phyloP scores from a whole-genome alignment of 2,113 vertebrate species.

The Calonectris borealis region DNA sequence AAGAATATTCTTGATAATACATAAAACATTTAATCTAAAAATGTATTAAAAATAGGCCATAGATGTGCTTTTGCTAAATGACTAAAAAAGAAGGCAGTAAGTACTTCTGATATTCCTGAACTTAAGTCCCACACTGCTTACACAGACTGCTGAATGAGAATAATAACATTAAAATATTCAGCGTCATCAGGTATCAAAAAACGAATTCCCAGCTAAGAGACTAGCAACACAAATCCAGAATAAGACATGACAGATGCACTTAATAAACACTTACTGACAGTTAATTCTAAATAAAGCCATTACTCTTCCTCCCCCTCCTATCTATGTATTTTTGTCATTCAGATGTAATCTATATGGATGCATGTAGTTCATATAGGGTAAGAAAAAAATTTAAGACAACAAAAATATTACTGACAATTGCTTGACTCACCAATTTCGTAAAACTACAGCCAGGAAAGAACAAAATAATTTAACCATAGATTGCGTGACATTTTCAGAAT shows the following conservation, averaged over 20 bases:
- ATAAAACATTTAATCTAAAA: background rate
- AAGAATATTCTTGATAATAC: background rate
- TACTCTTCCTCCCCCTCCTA: background rate
- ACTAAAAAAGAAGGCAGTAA: background rate
- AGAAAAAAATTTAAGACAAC: background rate
- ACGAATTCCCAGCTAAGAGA: background rate
- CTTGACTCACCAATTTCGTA: background rate
- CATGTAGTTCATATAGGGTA: background rate
- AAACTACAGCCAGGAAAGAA: conserved; percentile 8
- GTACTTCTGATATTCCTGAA: background rate
- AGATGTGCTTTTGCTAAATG: background rate
- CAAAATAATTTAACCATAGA: background rate
- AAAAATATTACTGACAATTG: conserved; percentile 15
- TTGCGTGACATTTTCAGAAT: background rate
- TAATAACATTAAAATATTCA: background rate
- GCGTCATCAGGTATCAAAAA: background rate
- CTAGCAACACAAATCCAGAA: conserved; percentile 8
- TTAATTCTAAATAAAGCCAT: conserved; percentile 15
- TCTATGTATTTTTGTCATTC: conserved; percentile 18
- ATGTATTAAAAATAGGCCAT: background rate
- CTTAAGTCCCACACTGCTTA: background rate
- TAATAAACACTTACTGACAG: conserved; percentile 6
- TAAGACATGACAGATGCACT: background rate
- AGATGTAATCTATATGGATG: background rate
- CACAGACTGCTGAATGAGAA: background rate